A percentile compares a stretch with the other conserved stretches of the same genome.
Evolutionary conservation across 2,888 invertebrate species (phyloP).

Genomic region (Lagria hirta): DNA sequence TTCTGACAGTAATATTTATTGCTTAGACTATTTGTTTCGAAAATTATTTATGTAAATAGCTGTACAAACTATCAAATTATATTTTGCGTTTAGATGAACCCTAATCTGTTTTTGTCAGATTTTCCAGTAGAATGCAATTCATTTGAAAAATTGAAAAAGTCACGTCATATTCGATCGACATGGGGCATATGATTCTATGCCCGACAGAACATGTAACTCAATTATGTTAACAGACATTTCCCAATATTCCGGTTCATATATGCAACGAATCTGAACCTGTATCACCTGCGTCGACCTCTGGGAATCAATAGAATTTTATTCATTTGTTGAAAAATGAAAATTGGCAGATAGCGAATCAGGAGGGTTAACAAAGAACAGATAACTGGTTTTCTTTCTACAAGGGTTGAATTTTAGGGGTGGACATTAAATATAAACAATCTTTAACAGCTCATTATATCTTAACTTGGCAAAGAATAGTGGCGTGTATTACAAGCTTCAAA

Average conservation of each 20-base stretch:
- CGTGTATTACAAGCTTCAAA: slow-evolving; percentile 14
- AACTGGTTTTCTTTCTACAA: too few relatives aligned
- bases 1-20: too few relatives aligned
- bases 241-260: slow-evolving; percentile 42
- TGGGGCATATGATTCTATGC: slow-evolving; percentile 39
- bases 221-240: slow-evolving; percentile 48
- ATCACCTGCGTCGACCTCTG: slow-evolving; percentile 27
- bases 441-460: slow-evolving; percentile 15
- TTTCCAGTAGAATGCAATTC: too few relatives aligned
- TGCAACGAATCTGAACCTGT: slow-evolving; percentile 21
- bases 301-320: slow-evolving; percentile 31
- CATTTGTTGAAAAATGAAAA: slow-evolving; percentile 16
- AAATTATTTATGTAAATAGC: too few relatives aligned
- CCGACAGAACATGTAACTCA: slow-evolving; percentile 43
- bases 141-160: slow-evolving; percentile 23
- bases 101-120: too few relatives aligned
- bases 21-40: too few relatives aligned
- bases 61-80: too few relatives aligned
- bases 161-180: slow-evolving; percentile 21
- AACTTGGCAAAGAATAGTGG: slow-evolving; percentile 9
- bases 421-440: slow-evolving; percentile 16
- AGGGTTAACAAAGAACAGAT: too few relatives aligned
- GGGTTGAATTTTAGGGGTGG: slow-evolving; percentile 3
- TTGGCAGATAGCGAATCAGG: too few relatives aligned
- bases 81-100: too few relatives aligned